Evolutionary conservation across 2,113 vertebrate genomes (phyloP), one percentile per base, ranked within the genome.

Genomic region (Silurus meridionalis): DNA sequence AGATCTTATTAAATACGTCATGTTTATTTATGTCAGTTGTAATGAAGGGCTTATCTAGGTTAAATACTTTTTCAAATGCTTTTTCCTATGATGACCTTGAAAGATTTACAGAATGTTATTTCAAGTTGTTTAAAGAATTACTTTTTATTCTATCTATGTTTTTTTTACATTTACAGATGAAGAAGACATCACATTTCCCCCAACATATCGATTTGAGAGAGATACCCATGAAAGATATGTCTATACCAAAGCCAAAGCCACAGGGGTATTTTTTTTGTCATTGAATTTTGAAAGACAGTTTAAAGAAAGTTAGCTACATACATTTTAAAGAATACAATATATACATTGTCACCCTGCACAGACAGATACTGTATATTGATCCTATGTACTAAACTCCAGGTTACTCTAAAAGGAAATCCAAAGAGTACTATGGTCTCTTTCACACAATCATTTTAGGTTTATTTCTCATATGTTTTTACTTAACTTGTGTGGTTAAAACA

Each of bases 231-330:
- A 99, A 83, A 97, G 94, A 89, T 99, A 99, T 2, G 96, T 95
- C 87, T 99, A 99, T 94, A 99, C 96, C 55, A 99, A 99, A 93
- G 97, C 97, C 91, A 99, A 99, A 91, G 96, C 98, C 15, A 99
- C 98, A 0, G 97, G 97, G 96, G 98, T 99, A 93, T 91, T 61
- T 37, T 79, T 80, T 1, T 80, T 28, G 23, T 19, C 53, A 91
- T 84, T 8, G 14, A 37, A 75, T 89, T 88, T 83, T 64, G 55
- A 37, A 37, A 2, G 11, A 64, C 7, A 63, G 74, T 17, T 55
- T 55, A 55, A 3, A 77, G 13, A 7, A 28, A 46, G 7, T 79
- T 5, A 58, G 14, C 52, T 25, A 77, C 17, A 55, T 74, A 37
- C 37, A 37, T 37, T 37, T 2, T 37, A 3, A 28, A 74, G 57